phyloP scores from a whole-genome alignment of 2,113 vertebrate species.

The Nestor notabilis region DNA sequence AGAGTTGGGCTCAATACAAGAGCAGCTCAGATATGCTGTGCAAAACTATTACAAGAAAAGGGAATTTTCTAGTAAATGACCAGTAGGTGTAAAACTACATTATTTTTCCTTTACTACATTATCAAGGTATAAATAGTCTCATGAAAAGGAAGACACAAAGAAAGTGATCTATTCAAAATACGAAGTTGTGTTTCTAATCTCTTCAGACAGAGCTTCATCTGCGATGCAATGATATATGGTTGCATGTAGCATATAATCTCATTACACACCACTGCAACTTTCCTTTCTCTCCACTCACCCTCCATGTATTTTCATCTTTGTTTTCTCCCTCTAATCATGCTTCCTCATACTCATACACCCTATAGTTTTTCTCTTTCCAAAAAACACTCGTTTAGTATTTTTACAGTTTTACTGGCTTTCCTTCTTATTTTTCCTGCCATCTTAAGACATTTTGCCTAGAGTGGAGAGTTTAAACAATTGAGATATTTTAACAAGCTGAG shows the following conservation, averaged over 20 bases:
- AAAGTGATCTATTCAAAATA: not conserved
- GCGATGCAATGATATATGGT: not conserved
- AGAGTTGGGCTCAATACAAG: not conserved
- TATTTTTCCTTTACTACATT: not conserved
- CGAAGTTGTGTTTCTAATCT: not conserved
- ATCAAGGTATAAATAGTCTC: not conserved
- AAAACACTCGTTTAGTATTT: not conserved
- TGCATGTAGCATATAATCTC: not conserved
- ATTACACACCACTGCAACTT: not conserved
- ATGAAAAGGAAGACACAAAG: not conserved
- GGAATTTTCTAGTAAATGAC: not conserved
- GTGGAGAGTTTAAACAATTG: not conserved
- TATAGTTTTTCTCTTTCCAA: not conserved
- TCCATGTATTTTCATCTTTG: not conserved
- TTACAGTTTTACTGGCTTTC: not conserved
- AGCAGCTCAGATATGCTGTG: not conserved
- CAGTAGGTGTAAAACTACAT: not conserved
- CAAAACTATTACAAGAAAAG: not conserved
- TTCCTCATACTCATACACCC: not conserved
- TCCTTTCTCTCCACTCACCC: not conserved
- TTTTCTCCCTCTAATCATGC: not conserved
- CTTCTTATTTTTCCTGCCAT: not conserved
- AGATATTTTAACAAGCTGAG: not conserved
- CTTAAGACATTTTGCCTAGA: not conserved
- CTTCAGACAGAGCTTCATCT: not conserved